Base-by-base conservation (phyloP, 2,888 invertebrate genomes). In the Seira ritae region DNA sequence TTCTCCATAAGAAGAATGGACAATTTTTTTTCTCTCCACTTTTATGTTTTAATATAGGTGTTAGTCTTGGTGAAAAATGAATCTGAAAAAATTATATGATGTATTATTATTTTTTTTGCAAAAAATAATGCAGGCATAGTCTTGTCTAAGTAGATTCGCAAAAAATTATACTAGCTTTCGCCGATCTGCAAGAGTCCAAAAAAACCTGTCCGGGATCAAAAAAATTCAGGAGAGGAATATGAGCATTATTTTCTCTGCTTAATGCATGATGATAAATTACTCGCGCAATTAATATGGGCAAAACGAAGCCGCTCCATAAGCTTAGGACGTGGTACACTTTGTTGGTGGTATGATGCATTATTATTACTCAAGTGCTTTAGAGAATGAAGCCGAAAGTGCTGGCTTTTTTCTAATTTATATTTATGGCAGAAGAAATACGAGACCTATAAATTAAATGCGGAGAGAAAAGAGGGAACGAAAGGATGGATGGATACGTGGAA, bases 391-490 rank as follows among this genome's bases (percentile, higher is more conserved):
- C 70, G 31, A 4, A 79, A 78, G 78, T 71, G 71, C 72, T 50
- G 72, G 79, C 67, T 72, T 46, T 31, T 37, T 50, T 46, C 50
- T 81, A 81, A 81, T 81, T 81, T 81, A 81, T 76, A 81, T 71
- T 71, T 81, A 81, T 75, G 76, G 75, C 62, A 81, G 81, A 81
- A 81, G 81, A 81, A 76, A 81, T 81, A 81, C 76, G 76, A 81
- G 81, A 76, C 75, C 81, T 81, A 81, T 81, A 81, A 81, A 81
- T 81, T 81, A 81, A 71, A 67, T 76, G 71, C 71, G 67, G 65
- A 71, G 71, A 68, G 71, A 81, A 65, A 66, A 65, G 20, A 65
- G 55, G 55, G 55, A 55, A 55, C 31, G 31, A 31, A 31, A 31
- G 2, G 31, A 2, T 31, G 2, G 31, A 2, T 31, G 3, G 8